Evolutionary conservation across 2,113 vertebrate genomes (phyloP), one percentile per base, ranked within the genome.

Genomic region (Cichladusa arquata): DNA sequence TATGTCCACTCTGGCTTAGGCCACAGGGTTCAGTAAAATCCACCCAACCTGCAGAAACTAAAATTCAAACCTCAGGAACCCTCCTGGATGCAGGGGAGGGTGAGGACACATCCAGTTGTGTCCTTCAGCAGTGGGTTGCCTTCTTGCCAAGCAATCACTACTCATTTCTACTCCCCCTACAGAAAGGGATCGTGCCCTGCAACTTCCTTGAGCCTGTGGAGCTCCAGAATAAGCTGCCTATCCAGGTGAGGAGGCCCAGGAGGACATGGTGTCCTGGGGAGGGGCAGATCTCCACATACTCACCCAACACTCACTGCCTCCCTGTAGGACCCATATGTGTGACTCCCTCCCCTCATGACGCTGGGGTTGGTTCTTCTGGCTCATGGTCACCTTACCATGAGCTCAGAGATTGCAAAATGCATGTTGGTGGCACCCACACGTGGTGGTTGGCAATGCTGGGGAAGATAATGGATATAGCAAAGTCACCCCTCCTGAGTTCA

Each of bases 161-260:
- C 40, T 84, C 7, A 4, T 76, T 3, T 92, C 38, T 81, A 47
- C 56, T 86, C 56, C 8, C 91, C 88, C 19, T 19, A 8, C 90
- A 99, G 99, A 98, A 98, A 95, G 99, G 99, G 36, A 98, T 99
- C 1, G 99, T 99, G 70, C 99, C 99, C 51, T 99, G 98, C 92
- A 99, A 99, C 96, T 99, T 98, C 91, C 98, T 99, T 0, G 98
- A 99, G 71, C 98, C 98, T 1, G 64, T 99, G 72, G 98, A 99
- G 92, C 98, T 99, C 69, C 98, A 98, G 40, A 96, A 98, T 92
- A 97, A 98, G 96, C 91, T 81, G 72, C 90, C 97, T 61, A 86
- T 86, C 28, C 98, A 97, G 98, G 99, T 99, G 95, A 98, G 18
- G 34, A 12, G 1, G 19, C 29, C 22, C 28, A 23, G 33, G n/a